Evolutionary conservation across 2,797 vertebrate genomes (phyloP).

Genomic region (Manis javanica): DNA sequence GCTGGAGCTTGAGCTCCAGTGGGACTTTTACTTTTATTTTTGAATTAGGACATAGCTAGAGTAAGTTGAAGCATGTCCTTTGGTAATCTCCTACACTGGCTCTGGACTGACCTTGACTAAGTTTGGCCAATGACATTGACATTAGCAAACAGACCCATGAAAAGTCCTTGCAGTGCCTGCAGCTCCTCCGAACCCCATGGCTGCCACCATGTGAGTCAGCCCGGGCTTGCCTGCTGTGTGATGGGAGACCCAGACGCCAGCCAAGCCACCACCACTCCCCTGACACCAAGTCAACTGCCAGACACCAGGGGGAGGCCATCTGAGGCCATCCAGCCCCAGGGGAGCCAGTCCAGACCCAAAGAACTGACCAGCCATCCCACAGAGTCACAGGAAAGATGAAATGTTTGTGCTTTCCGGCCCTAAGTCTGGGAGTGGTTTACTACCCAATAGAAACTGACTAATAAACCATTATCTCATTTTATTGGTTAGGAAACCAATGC

Average conservation of each 20-base stretch:
- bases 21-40: neutral
- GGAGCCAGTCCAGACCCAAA: neutral
- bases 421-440: neutral
- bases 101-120: neutral
- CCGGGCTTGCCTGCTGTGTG: neutral
- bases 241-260: neutral
- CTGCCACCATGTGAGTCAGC: neutral
- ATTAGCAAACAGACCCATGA: neutral
- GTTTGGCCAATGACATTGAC: neutral
- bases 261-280: too few relatives aligned
- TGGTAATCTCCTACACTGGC: neutral
- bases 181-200: rapidly evolving
- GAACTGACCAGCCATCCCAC: neutral
- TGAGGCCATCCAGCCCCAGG: neutral
- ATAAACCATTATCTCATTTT: neutral
- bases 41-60: neutral
- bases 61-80: neutral
- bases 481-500: neutral
- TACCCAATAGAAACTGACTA: neutral
- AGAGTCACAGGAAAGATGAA: neutral
- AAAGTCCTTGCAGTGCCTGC: neutral
- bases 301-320: neutral
- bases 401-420: neutral
- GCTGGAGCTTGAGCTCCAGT: neutral
- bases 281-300: neutral